phyloP scores from a whole-genome alignment of 2,888 invertebrate genomes.

The Trilocha varians region DNA sequence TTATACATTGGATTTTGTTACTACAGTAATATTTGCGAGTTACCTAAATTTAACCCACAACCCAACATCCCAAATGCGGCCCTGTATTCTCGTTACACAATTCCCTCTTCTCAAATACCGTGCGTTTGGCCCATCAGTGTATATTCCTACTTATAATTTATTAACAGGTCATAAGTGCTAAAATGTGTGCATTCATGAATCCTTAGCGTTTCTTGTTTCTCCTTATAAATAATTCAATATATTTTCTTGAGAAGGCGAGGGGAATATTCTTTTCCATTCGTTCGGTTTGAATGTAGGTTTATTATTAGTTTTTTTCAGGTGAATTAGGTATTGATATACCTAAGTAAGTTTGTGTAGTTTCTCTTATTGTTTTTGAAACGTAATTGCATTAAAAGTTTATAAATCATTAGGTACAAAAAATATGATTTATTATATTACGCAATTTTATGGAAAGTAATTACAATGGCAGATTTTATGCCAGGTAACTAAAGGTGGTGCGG shows the following conservation, averaged over 20 bases:
- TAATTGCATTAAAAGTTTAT: no score
- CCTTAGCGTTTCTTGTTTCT: constrained; percentile 46
- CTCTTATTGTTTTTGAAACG: no score
- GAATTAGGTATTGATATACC: no score
- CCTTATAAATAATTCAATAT: constrained; percentile 56
- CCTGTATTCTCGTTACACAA: neutral
- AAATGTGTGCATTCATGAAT: constrained; percentile 68
- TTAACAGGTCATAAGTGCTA: constrained; percentile 68
- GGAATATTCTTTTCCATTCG: neutral
- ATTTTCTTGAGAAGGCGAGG: neutral
- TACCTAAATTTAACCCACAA: no score
- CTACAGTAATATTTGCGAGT: no score
- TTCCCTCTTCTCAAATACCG: constrained; percentile 26
- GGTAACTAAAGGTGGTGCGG: no score
- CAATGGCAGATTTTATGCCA: no score
- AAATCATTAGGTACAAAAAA: no score
- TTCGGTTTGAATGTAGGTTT: neutral
- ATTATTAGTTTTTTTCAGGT: neutral
- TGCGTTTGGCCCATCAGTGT: constrained; percentile 48
- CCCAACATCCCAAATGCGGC: neutral
- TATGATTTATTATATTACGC: no score
- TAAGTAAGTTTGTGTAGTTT: no score
- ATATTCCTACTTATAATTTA: constrained; percentile 61
- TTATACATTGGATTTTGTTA: no score
- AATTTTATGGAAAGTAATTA: no score